Evolutionary conservation across 2,113 vertebrate species (phyloP).

Genomic region (Alosa alosa): DNA sequence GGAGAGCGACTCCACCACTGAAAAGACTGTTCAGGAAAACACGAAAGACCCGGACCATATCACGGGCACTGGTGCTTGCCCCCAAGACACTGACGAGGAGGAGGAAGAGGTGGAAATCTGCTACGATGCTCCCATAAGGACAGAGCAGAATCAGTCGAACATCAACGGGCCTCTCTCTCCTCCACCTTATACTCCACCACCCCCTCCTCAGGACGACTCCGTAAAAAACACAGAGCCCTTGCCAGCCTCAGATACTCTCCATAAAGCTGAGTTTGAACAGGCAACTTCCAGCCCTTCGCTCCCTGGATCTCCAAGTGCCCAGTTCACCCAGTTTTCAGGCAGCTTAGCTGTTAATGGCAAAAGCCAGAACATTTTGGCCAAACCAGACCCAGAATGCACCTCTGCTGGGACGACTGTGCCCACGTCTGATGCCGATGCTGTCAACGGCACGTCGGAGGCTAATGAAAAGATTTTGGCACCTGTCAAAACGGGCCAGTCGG

Average conservation of each 20-base stretch:
- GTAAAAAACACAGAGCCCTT: background rate
- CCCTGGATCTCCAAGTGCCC: background rate
- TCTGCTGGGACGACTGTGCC: slow-evolving; percentile 15
- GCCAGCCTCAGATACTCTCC: background rate
- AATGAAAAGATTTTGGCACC: slow-evolving; percentile 35
- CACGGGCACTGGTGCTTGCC: background rate
- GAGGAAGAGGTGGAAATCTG: slow-evolving; percentile 85
- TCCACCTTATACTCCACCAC: background rate
- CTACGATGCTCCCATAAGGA: slow-evolving; percentile 44
- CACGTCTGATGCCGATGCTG: background rate
- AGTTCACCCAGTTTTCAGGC: slow-evolving; percentile 25
- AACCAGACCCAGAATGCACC: slow-evolving; percentile 22
- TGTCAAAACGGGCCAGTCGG: slow-evolving; percentile 27
- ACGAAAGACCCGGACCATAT: background rate
- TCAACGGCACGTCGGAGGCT: background rate
- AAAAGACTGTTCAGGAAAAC: slow-evolving; percentile 20
- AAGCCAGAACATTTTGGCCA: slow-evolving; percentile 18
- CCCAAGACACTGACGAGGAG: slow-evolving; percentile 67
- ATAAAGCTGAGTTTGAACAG: background rate
- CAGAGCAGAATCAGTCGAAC: slow-evolving; percentile 21
- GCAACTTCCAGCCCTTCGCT: slow-evolving; percentile 12
- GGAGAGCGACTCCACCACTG: slow-evolving; percentile 30
- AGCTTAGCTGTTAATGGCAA: slow-evolving; percentile 36
- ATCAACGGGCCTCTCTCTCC: slow-evolving; percentile 17
- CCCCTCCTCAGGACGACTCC: slow-evolving; percentile 43